Evolutionary conservation across 2,797 vertebrate species (phyloP), one percentile per base, ranked within the genome.

Genomic region (Steatocranus sp.): DNA sequence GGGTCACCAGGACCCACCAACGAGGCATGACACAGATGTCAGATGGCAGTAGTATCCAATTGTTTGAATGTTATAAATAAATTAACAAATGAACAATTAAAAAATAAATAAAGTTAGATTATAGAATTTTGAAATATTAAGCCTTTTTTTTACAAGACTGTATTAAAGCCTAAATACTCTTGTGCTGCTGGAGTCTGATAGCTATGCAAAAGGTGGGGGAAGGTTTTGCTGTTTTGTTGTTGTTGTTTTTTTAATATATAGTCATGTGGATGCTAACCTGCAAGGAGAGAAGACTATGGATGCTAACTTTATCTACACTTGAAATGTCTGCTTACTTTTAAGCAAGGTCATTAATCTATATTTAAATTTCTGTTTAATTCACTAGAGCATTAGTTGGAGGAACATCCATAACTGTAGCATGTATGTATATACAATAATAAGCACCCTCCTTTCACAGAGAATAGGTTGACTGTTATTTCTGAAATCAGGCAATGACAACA

Each of bases 181-280:
- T 18, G 12, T 0, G 2, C 15, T 4, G 54, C 54, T 32, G 15
- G 53, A 56, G 25, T 30, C 53, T 56, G 54, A 56, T 32, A 56
- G 54, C 27, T 7, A 18, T 58, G 27, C 27, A 58, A 58, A 58
- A 32, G 54, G 15, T 58, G 27, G 27, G 54, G 3, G 27, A 32
- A 58, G 15, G 9, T 58, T 58, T 18, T 32, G 27, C 27, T 32
- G 54, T 0, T 0, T 3, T 25, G n/a, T 1, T 15, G 1, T 2
- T 3, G 1, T 3, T 54, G 6, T 53, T 53, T 25, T 12, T 7
- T 25, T 25, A 1, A 18, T 43, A 46, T 43, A 46, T 25, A 7
- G 15, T 25, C 38, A 46, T 70, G 9, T 11, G 14, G 23, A 70
- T 46, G 15, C 10, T 43, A 27, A 46, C 23, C 38, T 17, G 14